A percentile compares a stretch with the other conserved stretches of the same genome.
Evolutionary conservation across 2,113 vertebrate species (phyloP).

Genomic region (Actenoides hombroni): DNA sequence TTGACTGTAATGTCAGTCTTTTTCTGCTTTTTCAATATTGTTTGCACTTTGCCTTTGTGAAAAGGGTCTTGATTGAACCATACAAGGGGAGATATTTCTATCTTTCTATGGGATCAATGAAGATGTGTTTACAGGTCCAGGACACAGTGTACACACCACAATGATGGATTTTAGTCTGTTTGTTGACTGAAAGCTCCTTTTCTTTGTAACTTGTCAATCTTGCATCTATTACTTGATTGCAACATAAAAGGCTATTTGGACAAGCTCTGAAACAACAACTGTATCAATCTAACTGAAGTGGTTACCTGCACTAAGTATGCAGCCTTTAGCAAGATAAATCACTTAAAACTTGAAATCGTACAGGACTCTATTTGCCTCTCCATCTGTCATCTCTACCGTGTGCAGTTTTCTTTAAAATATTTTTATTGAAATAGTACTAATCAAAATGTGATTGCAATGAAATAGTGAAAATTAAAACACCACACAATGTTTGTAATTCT

Average conservation of each 20-base stretch:
- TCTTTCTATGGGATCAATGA: slow-evolving; percentile 93
- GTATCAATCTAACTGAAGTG: slow-evolving; percentile 73
- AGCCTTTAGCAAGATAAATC: slow-evolving; percentile 62
- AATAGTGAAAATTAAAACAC: background rate
- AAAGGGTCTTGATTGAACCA: slow-evolving; percentile 88
- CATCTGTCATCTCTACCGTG: slow-evolving; percentile 17
- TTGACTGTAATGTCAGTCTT: slow-evolving; percentile 86
- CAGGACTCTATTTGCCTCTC: slow-evolving; percentile 56
- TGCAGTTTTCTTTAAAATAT: background rate
- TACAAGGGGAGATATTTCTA: slow-evolving; percentile 90
- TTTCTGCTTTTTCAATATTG: slow-evolving; percentile 86
- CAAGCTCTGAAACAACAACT: slow-evolving; percentile 78
- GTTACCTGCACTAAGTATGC: slow-evolving; percentile 69
- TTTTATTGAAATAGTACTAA: background rate
- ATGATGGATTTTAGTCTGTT: slow-evolving; percentile 92
- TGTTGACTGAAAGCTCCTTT: slow-evolving; percentile 92
- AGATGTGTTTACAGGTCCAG: slow-evolving; percentile 92
- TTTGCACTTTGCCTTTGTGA: slow-evolving; percentile 89
- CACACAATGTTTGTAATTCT: background rate
- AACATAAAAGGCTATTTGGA: slow-evolving; percentile 80
- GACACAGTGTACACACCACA: slow-evolving; percentile 86
- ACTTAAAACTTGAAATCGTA: slow-evolving; percentile 60
- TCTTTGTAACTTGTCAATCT: slow-evolving; percentile 90
- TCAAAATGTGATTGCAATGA: background rate
- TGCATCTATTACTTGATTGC: slow-evolving; percentile 81